A percentile compares a stretch with the other conserved stretches of the same genome.
These are phyloP conservation scores for Helogale parvula DNA, from an alignment of 2,113 vertebrate species.

Conservation along the genomic window DNA sequence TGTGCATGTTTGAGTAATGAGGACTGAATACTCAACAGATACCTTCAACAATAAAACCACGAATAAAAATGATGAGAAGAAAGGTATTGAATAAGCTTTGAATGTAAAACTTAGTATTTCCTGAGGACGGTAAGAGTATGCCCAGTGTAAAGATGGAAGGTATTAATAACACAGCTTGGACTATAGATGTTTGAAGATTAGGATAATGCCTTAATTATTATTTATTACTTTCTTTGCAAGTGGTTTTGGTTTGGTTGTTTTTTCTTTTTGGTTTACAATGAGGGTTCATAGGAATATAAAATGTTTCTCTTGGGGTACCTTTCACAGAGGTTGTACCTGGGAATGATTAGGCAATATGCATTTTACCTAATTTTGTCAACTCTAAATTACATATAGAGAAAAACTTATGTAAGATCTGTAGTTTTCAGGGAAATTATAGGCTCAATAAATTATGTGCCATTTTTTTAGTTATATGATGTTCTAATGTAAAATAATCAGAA, in stretches of 20 bases:
- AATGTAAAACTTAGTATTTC: conserved; percentile 30
- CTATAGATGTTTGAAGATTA: not conserved
- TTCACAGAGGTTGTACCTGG: not conserved
- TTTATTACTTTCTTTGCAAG: not conserved
- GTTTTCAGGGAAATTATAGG: not conserved
- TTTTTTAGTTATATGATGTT: not conserved
- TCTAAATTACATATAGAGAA: conserved; percentile 1
- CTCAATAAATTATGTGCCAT: not conserved
- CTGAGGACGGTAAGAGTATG: not conserved
- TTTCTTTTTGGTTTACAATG: not conserved
- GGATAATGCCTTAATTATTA: not conserved
- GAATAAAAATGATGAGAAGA: conserved; percentile 65
- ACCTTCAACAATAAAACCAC: conserved; percentile 63
- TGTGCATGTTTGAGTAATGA: conserved; percentile 60
- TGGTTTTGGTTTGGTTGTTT: not conserved
- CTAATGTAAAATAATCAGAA: not conserved
- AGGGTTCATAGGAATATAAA: not conserved
- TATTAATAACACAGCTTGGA: conserved; percentile 12
- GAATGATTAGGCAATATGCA: not conserved
- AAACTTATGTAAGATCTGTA: not conserved
- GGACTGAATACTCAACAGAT: conserved; percentile 50
- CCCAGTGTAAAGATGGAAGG: not conserved
- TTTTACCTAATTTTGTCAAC: not conserved
- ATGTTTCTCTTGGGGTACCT: not conserved
- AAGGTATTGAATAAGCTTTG: conserved; percentile 47